Base-by-base conservation (phyloP, 2,113 vertebrate genomes). In the Melospiza georgiana region DNA sequence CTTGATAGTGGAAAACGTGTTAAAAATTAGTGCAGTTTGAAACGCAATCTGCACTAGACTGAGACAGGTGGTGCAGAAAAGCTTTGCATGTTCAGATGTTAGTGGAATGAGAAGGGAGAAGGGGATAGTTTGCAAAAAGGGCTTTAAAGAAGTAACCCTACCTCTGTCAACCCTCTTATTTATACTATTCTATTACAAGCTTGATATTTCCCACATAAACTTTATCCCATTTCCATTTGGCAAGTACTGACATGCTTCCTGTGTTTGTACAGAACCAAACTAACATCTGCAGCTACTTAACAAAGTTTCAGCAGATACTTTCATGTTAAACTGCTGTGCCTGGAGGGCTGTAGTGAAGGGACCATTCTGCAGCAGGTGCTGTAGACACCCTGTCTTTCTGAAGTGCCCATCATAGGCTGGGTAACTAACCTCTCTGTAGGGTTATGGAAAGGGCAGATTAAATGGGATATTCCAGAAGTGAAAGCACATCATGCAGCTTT, bases 221-320 rank as follows among this genome's bases (percentile, higher is more conserved):
- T 90, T 95, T 84, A 74, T 78, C 73, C 92, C 25, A 6, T 78
- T 87, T 92, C 57, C 44, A 43, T 84, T 75, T 94, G 90, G 76
- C 80, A 93, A 87, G 81, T 72, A 49, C 22, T 27, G 68, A 41
- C 52, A 1, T 48, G 41, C 44, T 96, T 96, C 86, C 92, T 90
- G 69, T 94, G 80, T 93, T 94, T 93, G 46, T 90, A 35, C 27
- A 90, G 83, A 90, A 52, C 68, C 84, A 44, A 75, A 46, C n/a
- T 89, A 75, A 96, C 92, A 93, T 92, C 92, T 96, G 94, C 85
- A 96, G 76, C 57, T 93, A 31, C 84, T 95, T 94, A 78, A 87
- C 24, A 28, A 92, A 90, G 43, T 81, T 90, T 80, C 76, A 92
- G 22, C n/a, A 58, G 41, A 78, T 52, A 35, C 39, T 92, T 75